Percentiles rank a stretch among this genome's conserved stretches.
Evolutionary conservation across 2,888 invertebrate species (phyloP).

Genomic region (Limnephilus rhombicus): DNA sequence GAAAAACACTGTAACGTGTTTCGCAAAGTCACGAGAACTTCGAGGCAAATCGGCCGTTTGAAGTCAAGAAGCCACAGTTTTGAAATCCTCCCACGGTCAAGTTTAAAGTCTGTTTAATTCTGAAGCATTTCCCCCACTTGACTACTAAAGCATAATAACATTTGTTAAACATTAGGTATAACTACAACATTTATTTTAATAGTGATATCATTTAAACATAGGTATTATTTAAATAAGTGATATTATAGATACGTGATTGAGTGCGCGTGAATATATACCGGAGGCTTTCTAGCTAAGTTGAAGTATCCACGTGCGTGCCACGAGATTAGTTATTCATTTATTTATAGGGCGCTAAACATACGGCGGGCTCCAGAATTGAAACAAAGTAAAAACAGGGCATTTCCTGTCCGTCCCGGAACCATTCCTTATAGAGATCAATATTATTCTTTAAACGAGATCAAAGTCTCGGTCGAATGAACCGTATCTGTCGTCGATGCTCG

Average conservation of each 20-base stretch:
- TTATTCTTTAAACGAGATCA: slow-evolving; percentile 63
- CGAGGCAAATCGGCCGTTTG: too few species aligned
- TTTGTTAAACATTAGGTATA: neutral
- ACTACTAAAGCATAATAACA: slow-evolving; percentile 3
- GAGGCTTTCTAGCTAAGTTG: slow-evolving; percentile 24
- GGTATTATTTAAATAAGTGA: slow-evolving; percentile 17
- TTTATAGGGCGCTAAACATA: slow-evolving; percentile 14
- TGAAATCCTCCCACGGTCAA: neutral
- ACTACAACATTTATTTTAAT: neutral
- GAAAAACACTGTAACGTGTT: neutral
- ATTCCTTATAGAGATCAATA: slow-evolving; percentile 50
- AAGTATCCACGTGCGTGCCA: neutral
- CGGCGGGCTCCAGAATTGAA: slow-evolving; percentile 5
- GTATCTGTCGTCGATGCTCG: slow-evolving; percentile 73
- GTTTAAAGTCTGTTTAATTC: slow-evolving; percentile 15
- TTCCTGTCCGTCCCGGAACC: slow-evolving; percentile 9
- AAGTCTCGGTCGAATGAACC: slow-evolving; percentile 66
- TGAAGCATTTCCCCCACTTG: neutral
- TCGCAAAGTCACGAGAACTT: neutral
- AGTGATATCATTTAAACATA: slow-evolving; percentile 8
- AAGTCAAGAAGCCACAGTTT: neutral
- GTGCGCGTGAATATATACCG: slow-evolving; percentile 1
- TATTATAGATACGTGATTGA: slow-evolving; percentile 26
- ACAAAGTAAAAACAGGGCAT: neutral
- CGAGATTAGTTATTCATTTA: neutral